phyloP scores from a whole-genome alignment of 2,888 invertebrate genomes.

The Plutella xylostella region DNA sequence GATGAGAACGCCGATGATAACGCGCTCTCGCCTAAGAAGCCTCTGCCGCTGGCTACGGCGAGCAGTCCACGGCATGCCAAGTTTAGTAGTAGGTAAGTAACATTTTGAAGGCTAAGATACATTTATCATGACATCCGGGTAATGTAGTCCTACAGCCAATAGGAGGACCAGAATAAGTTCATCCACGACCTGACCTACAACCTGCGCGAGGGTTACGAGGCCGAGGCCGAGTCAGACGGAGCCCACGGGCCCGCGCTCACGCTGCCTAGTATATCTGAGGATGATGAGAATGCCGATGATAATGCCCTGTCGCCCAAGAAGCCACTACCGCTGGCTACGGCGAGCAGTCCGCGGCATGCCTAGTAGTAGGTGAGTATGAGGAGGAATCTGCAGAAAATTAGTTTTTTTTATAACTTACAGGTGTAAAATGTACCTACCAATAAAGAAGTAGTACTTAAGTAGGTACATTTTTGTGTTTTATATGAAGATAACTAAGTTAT shows the following conservation, averaged over 20 bases:
- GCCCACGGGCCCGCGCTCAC: slow-evolving; percentile 86
- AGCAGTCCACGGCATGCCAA: slow-evolving; percentile 78
- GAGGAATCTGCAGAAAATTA: no score
- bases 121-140: no score
- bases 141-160: no score
- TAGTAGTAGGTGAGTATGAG: slow-evolving; percentile 55
- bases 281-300: slow-evolving; percentile 90
- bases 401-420: no score
- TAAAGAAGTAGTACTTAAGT: no score
- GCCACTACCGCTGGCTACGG: slow-evolving; percentile 67
- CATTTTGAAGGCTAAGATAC: no score
- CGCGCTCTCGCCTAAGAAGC: slow-evolving; percentile 74
- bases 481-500: no score
- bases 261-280: slow-evolving; percentile 94
- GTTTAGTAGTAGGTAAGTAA: slow-evolving; percentile 42
- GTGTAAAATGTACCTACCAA: no score
- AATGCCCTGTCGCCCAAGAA: slow-evolving; percentile 75
- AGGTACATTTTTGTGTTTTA: no score
- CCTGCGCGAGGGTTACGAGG: slow-evolving; percentile 92
- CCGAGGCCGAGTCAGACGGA: slow-evolving; percentile 82
- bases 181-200: slow-evolving; percentile 96
- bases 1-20: slow-evolving; percentile 89
- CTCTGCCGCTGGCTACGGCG: slow-evolving; percentile 68
- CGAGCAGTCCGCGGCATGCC: slow-evolving; percentile 78
- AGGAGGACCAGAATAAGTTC: slow-evolving; percentile 94